Evolutionary conservation across 1,140 invertebrate species (phyloP).

Genomic region (Drosophila paulistorum): DNA sequence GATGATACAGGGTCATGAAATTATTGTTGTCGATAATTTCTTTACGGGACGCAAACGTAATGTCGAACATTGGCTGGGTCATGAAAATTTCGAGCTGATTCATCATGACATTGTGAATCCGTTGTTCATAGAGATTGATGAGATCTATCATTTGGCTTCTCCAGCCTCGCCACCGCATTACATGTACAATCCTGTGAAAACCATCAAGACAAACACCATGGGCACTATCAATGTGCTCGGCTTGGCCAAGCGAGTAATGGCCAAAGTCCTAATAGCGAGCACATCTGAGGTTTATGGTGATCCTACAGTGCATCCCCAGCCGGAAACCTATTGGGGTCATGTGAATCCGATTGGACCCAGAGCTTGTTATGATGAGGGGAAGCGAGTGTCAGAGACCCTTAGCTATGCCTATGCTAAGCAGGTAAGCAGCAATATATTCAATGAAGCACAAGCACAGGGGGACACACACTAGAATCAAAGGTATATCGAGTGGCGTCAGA

Average conservation of each 20-base stretch:
- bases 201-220: slow-evolving; percentile 99
- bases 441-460: no score
- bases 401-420: slow-evolving; percentile 99
- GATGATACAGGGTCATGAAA: slow-evolving; percentile 98
- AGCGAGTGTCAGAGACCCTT: slow-evolving; percentile 97
- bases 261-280: slow-evolving; percentile 97
- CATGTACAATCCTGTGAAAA: slow-evolving; percentile 99
- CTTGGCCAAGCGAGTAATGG: slow-evolving; percentile 96
- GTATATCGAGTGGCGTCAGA: slow-evolving; percentile 15
- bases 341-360: slow-evolving; percentile 99
- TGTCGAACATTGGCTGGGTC: slow-evolving; percentile 99
- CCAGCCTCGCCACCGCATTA: slow-evolving; percentile 99
- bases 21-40: slow-evolving; percentile 99
- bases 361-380: slow-evolving; percentile 99
- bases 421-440: slow-evolving; percentile 38
- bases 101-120: slow-evolving; percentile 99
- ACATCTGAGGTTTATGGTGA: slow-evolving; percentile 99
- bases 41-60: slow-evolving; percentile 98
- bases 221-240: slow-evolving; percentile 99
- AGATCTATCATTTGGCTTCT: slow-evolving; percentile 99
- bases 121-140: slow-evolving; percentile 98
- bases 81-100: slow-evolving; percentile 99
- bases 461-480: no score
- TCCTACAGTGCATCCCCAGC: slow-evolving; percentile 97
- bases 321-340: slow-evolving; percentile 98